phyloP scores from a whole-genome alignment of 2,113 vertebrate species.

The Cichladusa arquata region DNA sequence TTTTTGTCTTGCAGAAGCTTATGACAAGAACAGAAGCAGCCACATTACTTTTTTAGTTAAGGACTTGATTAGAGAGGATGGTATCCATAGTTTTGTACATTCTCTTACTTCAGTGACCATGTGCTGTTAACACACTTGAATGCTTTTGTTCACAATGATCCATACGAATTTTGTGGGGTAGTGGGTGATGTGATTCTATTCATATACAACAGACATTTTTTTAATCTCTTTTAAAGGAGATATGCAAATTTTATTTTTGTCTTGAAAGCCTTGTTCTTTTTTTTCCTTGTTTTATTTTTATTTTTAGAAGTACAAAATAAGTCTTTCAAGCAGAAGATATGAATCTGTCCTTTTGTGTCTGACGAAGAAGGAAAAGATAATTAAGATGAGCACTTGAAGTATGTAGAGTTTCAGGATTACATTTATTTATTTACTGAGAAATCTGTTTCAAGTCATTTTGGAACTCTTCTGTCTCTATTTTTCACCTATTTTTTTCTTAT shows the following conservation, averaged over 20 bases:
- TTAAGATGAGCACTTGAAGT: not conserved
- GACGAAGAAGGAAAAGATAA: not conserved
- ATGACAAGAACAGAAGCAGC: not conserved
- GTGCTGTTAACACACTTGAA: not conserved
- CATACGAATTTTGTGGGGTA: not conserved
- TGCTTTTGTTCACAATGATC: not conserved
- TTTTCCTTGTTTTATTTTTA: not conserved
- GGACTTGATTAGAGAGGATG: not conserved
- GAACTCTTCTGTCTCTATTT: not conserved
- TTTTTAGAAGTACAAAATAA: not conserved
- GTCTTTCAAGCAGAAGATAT: not conserved
- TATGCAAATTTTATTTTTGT: not conserved
- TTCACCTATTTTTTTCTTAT: not conserved
- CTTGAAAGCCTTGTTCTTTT: not conserved
- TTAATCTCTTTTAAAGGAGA: not conserved
- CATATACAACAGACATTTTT: not conserved
- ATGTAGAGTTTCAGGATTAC: not conserved
- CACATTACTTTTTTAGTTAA: not conserved
- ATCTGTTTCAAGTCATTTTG: not conserved
- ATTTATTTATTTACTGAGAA: not conserved
- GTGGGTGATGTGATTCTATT: not conserved
- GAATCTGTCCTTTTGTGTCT: not conserved
- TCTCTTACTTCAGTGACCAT: not conserved
- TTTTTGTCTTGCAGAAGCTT: not conserved
- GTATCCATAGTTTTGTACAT: not conserved